A percentile compares a stretch with the other conserved stretches of the same genome.
Conservation (phyloP, 2,113 vertebrate species). For the Upupa epops region DNA sequence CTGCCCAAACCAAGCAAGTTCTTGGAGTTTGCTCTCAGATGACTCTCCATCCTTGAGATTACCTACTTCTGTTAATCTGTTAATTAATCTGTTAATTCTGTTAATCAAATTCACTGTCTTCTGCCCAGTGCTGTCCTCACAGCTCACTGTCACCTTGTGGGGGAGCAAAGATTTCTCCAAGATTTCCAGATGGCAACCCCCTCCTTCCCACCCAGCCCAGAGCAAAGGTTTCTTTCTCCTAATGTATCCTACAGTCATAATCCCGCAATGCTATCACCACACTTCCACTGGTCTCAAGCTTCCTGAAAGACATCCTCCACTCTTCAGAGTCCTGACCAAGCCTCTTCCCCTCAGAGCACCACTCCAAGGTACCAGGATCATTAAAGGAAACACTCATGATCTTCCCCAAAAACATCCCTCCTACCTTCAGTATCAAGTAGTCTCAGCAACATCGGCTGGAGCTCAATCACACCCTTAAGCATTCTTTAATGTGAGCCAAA, state of each 20-base stretch:
- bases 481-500: not conserved
- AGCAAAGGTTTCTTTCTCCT: not conserved
- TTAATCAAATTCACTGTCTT: not conserved
- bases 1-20: not conserved
- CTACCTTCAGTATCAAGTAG: not conserved
- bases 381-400: fast-evolving
- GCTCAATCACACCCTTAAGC: not conserved
- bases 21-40: not conserved
- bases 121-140: not conserved
- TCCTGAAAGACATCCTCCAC: not conserved
- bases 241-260: not conserved
- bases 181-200: not conserved
- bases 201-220: not conserved
- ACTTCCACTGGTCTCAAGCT: not conserved
- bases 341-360: not conserved
- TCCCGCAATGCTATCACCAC: not conserved
- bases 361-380: not conserved
- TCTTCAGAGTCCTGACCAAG: fast-evolving
- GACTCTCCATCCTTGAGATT: not conserved
- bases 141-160: not conserved
- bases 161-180: not conserved
- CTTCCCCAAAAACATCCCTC: not conserved
- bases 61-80: not conserved
- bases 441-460: not conserved
- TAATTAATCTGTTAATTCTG: no score